Percentiles rank a stretch among this genome's conserved stretches.
These are phyloP conservation scores for Xenotilapia leptura DNA, from an alignment of 2,113 vertebrate genomes.

Conservation along the genomic window DNA sequence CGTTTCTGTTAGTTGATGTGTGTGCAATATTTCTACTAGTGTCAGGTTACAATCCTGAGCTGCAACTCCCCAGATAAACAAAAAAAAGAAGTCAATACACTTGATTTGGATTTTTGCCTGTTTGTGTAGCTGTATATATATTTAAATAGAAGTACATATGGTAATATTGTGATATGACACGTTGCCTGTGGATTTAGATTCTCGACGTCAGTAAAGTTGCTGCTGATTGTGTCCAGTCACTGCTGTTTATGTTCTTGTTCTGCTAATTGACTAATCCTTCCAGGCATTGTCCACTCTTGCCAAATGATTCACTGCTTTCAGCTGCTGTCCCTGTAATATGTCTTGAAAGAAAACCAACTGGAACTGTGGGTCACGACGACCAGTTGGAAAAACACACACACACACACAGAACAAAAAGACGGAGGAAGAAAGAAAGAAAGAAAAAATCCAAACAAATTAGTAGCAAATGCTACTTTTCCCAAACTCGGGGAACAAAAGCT, in stretches of 20 bases:
- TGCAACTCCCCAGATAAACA: background rate
- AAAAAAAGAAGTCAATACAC: background rate
- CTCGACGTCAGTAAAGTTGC: background rate
- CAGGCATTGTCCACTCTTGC: background rate
- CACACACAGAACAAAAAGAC: background rate
- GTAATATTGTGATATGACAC: background rate
- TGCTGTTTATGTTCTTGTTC: background rate
- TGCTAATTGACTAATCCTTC: background rate
- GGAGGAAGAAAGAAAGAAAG: background rate
- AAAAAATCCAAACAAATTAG: background rate
- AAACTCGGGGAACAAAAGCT: background rate
- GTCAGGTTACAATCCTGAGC: background rate
- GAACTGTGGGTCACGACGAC: background rate
- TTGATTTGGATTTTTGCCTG: background rate
- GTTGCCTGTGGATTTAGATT: background rate
- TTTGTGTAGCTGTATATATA: background rate
- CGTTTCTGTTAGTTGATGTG: background rate
- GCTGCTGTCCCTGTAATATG: constrained; percentile 1
- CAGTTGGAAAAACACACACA: background rate
- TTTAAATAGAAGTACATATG: background rate
- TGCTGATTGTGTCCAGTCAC: background rate
- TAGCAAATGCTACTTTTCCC: constrained; percentile 8
- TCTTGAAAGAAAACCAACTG: constrained; percentile 23
- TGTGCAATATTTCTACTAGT: background rate
- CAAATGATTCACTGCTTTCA: constrained; percentile 29